phyloP scores from a whole-genome alignment of 2,113 vertebrate species.

The Eleginops maclovinus region DNA sequence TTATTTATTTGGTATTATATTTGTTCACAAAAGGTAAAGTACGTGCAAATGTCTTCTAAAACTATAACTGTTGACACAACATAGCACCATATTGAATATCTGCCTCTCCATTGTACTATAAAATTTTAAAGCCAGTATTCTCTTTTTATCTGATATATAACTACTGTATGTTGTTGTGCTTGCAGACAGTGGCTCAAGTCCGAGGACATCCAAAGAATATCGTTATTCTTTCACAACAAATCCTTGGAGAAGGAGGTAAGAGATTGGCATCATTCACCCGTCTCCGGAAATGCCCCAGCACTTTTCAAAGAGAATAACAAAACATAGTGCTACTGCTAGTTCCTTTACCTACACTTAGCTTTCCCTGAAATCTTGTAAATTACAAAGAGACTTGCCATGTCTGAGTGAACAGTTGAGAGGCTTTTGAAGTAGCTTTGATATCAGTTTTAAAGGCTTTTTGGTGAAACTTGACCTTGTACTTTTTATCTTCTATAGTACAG shows the following conservation, averaged over 20 bases:
- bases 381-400: not conserved
- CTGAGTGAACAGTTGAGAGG: not conserved
- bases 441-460: conserved; percentile 17
- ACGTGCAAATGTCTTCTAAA: conserved; percentile 3
- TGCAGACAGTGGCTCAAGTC: conserved; percentile 98
- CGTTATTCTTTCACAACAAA: conserved; percentile 97
- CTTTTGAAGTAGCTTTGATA: conserved; percentile 16
- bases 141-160: not conserved
- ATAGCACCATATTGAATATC: not conserved
- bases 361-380: conserved; percentile 19
- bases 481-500: conserved; percentile 85
- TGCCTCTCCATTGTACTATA: not conserved
- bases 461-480: conserved; percentile 37
- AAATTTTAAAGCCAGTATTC: not conserved
- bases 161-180: conserved; percentile 30
- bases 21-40: not conserved
- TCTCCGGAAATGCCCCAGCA: not conserved
- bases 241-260: conserved; percentile 95
- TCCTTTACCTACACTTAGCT: not conserved
- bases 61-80: not conserved
- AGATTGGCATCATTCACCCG: conserved; percentile 38
- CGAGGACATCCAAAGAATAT: conserved; percentile 98
- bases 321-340: not conserved
- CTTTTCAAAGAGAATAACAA: conserved; percentile 14
- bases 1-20: not conserved